A percentile compares a stretch with the other conserved stretches of the same genome.
Evolutionary conservation across 2,888 invertebrate species (phyloP).

Genomic region (Cataglyphis albicans): DNA sequence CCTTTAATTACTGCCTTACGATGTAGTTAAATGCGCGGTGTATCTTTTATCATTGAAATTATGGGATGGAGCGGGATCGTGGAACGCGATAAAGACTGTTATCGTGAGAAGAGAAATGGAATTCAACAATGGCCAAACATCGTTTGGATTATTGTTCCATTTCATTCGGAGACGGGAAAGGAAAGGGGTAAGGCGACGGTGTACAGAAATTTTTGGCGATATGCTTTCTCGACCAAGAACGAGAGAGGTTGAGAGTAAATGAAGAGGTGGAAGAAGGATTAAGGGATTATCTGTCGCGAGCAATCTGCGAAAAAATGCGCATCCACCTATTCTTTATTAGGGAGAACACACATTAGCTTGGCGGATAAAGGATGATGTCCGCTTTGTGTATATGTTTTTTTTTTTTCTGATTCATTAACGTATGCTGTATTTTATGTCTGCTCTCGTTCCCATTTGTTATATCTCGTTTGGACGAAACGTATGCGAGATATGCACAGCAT

Average conservation of each 20-base stretch:
- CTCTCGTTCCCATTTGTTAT: slow-evolving; percentile 44
- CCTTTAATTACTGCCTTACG: slow-evolving; percentile 46
- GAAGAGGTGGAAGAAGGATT: slow-evolving; percentile 58
- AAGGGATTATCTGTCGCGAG: slow-evolving; percentile 71
- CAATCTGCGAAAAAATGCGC: slow-evolving; percentile 70
- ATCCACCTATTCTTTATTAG: slow-evolving; percentile 62
- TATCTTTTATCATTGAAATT: slow-evolving; percentile 43
- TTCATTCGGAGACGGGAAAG: background rate
- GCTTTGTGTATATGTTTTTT: slow-evolving; percentile 43
- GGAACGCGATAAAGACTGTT: background rate
- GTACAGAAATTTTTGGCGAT: slow-evolving; percentile 26
- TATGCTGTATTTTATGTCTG: slow-evolving; percentile 26
- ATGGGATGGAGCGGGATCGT: slow-evolving; percentile 19
- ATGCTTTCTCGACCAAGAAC: too few species aligned
- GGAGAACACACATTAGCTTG: slow-evolving; percentile 54
- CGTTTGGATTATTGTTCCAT: slow-evolving; percentile 17
- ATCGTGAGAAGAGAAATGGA: background rate
- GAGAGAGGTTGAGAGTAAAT: slow-evolving; percentile 25
- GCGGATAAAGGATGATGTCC: slow-evolving; percentile 23
- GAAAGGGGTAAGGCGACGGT: slow-evolving; percentile 1
- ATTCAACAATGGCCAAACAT: slow-evolving; percentile 18
- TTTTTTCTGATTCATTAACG: slow-evolving; percentile 63
- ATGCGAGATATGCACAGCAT: background rate
- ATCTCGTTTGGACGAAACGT: slow-evolving; percentile 6
- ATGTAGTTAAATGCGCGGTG: slow-evolving; percentile 23